Base-by-base conservation (phyloP, 2,113 vertebrate species). In the Pluvianellus socialis region DNA sequence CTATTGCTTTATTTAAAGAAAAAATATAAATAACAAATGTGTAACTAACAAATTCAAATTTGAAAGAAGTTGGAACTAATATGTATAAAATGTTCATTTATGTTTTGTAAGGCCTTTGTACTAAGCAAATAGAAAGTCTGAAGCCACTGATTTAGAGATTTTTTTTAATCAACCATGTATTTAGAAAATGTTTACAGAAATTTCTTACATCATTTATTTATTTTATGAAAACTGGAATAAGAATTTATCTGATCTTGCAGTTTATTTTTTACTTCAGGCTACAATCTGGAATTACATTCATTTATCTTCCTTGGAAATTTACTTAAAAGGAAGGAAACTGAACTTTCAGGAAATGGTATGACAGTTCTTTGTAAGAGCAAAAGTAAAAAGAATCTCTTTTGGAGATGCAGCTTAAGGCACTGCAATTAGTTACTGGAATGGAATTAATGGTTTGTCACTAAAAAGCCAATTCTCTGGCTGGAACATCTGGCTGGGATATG, bases 391-490 rank as follows among this genome's bases (percentile, higher is more conserved):
- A 92, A 79, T 67, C 28, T 59, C 23, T 83, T 94, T 50, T 90
- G 58, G 67, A 89, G 14, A 33, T 30, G 28, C 50, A 88, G 27
- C 13, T 92, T 80, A 86, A 84, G 70, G 58, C n/a, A 74, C 20
- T 5, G 7, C 79, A 88, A 85, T 94, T 92, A 88, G 56, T 71
- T 92, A 76, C 44, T 79, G 56, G 35, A 94, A 90, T 81, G 38
- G 52, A 94, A 97, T 86, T 92, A 94, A 97, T 88, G 88, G 58
- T 32, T 90, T 94, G 77, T 90, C 63, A 74, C 76, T 94, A 74
- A 79, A 91, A 94, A 93, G 62, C 26, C 38, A 76, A 26, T 72
- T 72, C 53, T 91, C 71, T 56, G 49, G 7, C 40, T 79, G 75
- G 59, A 92, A 74, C 47, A 84, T 81, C 75, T 91, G 79, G 35